Base-by-base conservation (phyloP, 2,113 vertebrate genomes). In the Prolemur simus region DNA sequence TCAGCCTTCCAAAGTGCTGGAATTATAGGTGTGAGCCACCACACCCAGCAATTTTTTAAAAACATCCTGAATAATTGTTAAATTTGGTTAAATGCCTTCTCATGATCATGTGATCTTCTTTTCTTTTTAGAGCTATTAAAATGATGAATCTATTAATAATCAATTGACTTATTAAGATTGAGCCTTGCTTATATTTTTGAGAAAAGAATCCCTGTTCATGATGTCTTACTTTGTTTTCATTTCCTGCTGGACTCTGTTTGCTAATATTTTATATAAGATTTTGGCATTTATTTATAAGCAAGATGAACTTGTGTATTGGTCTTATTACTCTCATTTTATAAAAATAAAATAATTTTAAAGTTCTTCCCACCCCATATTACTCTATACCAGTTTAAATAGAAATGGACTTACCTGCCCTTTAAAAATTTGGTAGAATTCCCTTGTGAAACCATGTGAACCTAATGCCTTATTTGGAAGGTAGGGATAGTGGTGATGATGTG, bases 341-440 rank as follows among this genome's bases (percentile, higher is more conserved):
- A 93, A 77, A 93, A 69, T 89, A 56, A 81, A 86, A 87, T 95
- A 84, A 85, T 76, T 89, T 88, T 69, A n/a, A 88, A 69, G 7
- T 76, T 68, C 18, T 8, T 8, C 11, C 32, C 13, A 49, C 34
- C 18, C 8, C 12, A 17, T 73, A 37, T 76, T 87, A 27, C 42
- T 69, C 25, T 80, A 47, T 73, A 47, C n/a, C 12, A 74, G 3
- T 78, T 83, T 84, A 94, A 85, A 69, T 74, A 68, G n/a, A 94
- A 95, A 68, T 74, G 25, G 6, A 94, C 37, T 94, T 86, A 29
- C 3, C 25, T 91, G 13, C 45, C 39, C 21, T 95, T 80, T 74
- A 84, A 77, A 88, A 63, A 21, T 74, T 83, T 96, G 83, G 1
- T 84, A 42, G n/a, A 76, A 91, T 87, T 56, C 0, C 49, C 25